phyloP scores from a whole-genome alignment of 2,888 invertebrate species.

The Glaucopsyche alexis region DNA sequence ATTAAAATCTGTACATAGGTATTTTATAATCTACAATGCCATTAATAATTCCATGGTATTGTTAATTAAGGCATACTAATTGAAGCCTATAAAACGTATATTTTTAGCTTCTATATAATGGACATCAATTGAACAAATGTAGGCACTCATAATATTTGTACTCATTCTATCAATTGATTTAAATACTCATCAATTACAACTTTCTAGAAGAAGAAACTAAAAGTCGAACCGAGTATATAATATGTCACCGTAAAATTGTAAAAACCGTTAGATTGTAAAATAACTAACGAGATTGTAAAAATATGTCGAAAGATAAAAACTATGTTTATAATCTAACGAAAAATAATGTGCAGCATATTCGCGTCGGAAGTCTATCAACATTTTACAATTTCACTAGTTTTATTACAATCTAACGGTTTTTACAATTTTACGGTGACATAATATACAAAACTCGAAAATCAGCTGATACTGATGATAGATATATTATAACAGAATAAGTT shows the following conservation, averaged over 20 bases:
- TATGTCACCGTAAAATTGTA: too few relatives aligned
- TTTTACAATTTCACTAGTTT: too few relatives aligned
- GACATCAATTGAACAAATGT: background rate
- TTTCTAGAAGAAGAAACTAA: background rate
- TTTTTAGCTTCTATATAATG: constrained; percentile 4
- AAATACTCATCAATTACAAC: background rate
- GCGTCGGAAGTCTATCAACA: too few relatives aligned
- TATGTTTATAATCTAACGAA: too few relatives aligned
- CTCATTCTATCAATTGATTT: background rate
- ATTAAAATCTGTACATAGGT: too few relatives aligned
- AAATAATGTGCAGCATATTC: too few relatives aligned
- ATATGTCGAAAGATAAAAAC: too few relatives aligned
- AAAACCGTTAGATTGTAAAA: too few relatives aligned
- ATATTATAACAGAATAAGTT: background rate
- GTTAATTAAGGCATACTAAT: constrained; percentile 15
- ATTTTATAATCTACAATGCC: background rate
- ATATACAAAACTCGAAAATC: background rate
- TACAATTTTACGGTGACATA: too few relatives aligned
- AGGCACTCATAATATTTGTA: background rate
- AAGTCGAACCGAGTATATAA: background rate
- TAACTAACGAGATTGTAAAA: too few relatives aligned
- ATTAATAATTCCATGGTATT: background rate
- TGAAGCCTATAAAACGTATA: constrained; percentile 10
- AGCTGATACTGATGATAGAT: background rate
- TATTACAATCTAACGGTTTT: too few relatives aligned